These are phyloP conservation scores for Hypercompe scribonia DNA, from an alignment of 2,888 invertebrate species.

Conservation along the genomic window DNA sequence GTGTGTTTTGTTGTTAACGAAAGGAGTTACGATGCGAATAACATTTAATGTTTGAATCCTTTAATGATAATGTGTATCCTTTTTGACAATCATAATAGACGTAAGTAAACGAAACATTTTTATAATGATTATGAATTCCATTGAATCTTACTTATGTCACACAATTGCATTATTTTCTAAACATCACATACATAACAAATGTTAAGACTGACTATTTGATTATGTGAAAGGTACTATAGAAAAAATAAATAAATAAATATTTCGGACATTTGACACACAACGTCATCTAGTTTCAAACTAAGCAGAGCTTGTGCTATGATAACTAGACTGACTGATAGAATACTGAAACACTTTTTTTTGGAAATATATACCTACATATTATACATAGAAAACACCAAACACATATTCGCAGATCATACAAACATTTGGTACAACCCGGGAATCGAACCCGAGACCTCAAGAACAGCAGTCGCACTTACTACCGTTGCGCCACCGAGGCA, in stretches of 20 bases:
- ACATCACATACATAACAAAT: neutral
- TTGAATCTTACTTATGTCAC: neutral
- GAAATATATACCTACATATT: no score
- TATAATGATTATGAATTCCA: neutral
- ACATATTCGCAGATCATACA: no score
- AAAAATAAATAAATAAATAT: no score
- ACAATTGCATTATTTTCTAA: neutral
- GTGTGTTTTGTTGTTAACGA: neutral
- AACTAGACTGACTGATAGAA: no score
- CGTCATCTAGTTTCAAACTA: slow-evolving; percentile 2
- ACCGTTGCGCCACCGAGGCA: no score
- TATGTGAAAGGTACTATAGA: neutral
- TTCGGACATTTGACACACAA: no score
- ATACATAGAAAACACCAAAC: no score
- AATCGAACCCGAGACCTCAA: no score
- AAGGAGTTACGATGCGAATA: neutral
- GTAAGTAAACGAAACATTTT: neutral
- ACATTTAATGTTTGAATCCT: neutral
- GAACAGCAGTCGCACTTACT: no score
- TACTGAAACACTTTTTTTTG: no score
- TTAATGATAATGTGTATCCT: slow-evolving; percentile 1
- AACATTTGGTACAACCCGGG: no score
- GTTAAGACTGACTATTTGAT: neutral
- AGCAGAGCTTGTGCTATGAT: no score
- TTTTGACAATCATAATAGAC: neutral